These are phyloP conservation scores for Gnathonemus longibarbis DNA, from an alignment of 2,113 vertebrate species.

Conservation along the genomic window DNA sequence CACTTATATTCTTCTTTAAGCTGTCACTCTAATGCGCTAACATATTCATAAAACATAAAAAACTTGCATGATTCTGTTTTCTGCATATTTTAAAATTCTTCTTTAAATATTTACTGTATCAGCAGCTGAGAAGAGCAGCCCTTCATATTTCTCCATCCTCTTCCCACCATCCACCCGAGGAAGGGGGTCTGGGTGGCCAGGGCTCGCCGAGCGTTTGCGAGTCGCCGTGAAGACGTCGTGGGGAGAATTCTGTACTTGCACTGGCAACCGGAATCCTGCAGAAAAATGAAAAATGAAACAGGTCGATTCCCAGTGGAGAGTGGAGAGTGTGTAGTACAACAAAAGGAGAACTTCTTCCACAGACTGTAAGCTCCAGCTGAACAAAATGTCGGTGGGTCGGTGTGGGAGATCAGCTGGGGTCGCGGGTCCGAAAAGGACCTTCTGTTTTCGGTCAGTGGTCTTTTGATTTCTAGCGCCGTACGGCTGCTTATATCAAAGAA, in stretches of 20 bases:
- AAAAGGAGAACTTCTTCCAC: not conserved
- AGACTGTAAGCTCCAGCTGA: not conserved
- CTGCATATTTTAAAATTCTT: not conserved
- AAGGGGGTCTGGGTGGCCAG: not conserved
- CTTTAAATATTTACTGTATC: not conserved
- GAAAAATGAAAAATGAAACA: not conserved
- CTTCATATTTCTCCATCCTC: not conserved
- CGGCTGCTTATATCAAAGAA: not conserved
- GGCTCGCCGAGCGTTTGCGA: not conserved
- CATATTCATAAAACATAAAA: not conserved
- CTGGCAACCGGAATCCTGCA: not conserved
- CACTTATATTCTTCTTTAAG: not conserved
- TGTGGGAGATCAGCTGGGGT: too few species aligned
- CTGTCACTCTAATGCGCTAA: not conserved
- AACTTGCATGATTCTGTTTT: not conserved
- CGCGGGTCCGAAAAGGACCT: not conserved
- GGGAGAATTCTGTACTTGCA: not conserved
- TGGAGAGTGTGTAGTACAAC: not conserved
- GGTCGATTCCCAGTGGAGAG: not conserved
- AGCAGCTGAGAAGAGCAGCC: not conserved
- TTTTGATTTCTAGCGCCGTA: not conserved
- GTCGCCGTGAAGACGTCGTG: not conserved
- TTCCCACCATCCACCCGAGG: not conserved
- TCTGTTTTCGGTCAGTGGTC: not conserved
- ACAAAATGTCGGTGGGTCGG: not conserved